A percentile compares a stretch with the other conserved stretches of the same genome.
Evolutionary conservation across 2,888 invertebrate genomes (phyloP).

Genomic region (Lepas anatifera): DNA sequence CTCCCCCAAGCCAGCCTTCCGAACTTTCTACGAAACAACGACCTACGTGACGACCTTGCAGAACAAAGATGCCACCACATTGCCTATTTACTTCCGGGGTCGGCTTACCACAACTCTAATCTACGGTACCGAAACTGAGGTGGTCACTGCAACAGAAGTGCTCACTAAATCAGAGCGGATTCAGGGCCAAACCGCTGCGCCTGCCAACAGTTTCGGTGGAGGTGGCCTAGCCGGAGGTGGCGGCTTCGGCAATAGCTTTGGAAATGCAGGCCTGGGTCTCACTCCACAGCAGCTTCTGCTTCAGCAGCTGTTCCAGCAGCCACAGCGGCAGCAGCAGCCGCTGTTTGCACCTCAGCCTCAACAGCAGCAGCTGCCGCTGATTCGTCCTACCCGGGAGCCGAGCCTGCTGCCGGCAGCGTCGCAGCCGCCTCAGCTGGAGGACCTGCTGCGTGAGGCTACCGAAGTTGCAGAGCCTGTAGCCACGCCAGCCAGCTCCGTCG

Average conservation of each 20-base stretch:
- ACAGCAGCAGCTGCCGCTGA: conserved; percentile 21
- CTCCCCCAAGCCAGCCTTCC: background rate
- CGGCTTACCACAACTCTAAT: conserved; percentile 78
- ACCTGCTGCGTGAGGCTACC: background rate
- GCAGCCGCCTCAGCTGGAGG: conserved; percentile 13
- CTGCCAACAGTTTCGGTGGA: conserved; percentile 14
- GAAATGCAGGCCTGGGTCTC: background rate
- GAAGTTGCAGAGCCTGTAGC: conserved; percentile 17
- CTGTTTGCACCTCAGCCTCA: conserved; percentile 17
- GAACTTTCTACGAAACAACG: conserved; percentile 58
- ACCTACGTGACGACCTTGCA: conserved; percentile 84
- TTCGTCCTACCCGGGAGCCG: conserved; percentile 21
- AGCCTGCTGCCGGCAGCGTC: conserved; percentile 13
- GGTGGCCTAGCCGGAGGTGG: background rate
- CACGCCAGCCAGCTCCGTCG: conserved; percentile 36
- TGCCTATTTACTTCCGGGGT: conserved; percentile 74
- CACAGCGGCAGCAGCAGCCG: background rate
- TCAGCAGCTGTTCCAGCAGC: conserved; percentile 20
- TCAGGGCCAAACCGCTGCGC: conserved; percentile 4
- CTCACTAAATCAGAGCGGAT: conserved; percentile 42
- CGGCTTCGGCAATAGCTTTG: background rate
- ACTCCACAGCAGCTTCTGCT: conserved; percentile 2
- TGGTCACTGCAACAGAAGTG: conserved; percentile 80
- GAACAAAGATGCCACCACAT: conserved; percentile 65
- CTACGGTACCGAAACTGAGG: conserved; percentile 61